Conservation (phyloP, 1,140 invertebrate species). For the Brachystomella parvula region DNA sequence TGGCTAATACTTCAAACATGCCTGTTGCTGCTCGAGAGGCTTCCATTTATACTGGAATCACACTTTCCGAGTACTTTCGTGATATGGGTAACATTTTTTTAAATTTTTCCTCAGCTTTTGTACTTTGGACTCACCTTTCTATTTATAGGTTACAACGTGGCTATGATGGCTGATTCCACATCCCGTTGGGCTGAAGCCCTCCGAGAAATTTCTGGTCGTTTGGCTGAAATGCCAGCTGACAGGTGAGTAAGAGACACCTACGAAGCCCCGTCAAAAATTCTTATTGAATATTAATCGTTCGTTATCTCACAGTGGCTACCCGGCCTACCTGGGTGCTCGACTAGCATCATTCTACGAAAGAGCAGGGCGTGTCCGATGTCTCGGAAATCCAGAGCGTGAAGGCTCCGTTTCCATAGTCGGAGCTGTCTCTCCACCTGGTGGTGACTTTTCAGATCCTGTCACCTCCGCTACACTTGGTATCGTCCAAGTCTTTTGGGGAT, state of each 20-base stretch:
- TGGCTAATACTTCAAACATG: conserved; percentile 99
- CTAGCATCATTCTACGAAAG: conserved; percentile 99
- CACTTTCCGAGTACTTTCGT: conserved; percentile 92
- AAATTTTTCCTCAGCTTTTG: background rate
- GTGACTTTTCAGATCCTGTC: conserved; percentile 99
- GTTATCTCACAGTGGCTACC: conserved; percentile 75
- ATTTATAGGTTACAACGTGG: conserved; percentile 97
- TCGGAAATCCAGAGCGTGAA: conserved; percentile 96
- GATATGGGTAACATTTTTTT: conserved; percentile 57
- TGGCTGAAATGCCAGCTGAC: conserved; percentile 99
- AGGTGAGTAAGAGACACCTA: conserved; percentile 38
- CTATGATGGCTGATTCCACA: conserved; percentile 99
- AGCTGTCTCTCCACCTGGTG: conserved; percentile 95
- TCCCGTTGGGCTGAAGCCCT: conserved; percentile 97
- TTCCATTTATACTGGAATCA: conserved; percentile 99
- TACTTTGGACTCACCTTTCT: conserved; percentile 3
- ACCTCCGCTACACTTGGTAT: conserved; percentile 98
- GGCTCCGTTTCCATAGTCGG: conserved; percentile 98
- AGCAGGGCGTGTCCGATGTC: conserved; percentile 93
- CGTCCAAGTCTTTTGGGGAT: conserved; percentile 99
- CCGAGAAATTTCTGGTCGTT: conserved; percentile 98
- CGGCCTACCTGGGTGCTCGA: conserved; percentile 94
- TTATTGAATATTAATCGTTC: background rate
- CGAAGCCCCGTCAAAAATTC: background rate
- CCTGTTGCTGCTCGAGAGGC: conserved; percentile 99